A percentile compares a stretch with the other conserved stretches of the same genome.
Conservation (phyloP, 92 coral and sea anemone species). For the Pocillopora meandrina region DNA sequence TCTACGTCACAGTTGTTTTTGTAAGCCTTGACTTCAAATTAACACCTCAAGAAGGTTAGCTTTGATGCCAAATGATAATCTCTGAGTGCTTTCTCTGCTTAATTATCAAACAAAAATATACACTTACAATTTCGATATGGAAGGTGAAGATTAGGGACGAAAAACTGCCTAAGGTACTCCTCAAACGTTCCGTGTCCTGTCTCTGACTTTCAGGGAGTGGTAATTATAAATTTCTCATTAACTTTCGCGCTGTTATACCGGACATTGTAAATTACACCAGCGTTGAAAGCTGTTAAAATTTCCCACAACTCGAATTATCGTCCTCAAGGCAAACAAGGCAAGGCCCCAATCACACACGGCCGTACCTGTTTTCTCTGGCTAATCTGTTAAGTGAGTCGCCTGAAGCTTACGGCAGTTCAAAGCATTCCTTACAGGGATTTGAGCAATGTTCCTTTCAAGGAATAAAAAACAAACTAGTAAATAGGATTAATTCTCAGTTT, state of each 20-base stretch:
- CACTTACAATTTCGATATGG: neutral
- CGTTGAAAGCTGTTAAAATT: neutral
- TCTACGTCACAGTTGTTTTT: neutral
- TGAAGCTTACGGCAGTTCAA: neutral
- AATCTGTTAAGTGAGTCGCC: constrained; percentile 4
- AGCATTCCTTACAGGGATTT: constrained; percentile 5
- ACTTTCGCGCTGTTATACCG: neutral
- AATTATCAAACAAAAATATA: constrained; percentile 2
- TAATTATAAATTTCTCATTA: neutral
- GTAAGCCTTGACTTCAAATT: neutral
- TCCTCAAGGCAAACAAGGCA: neutral
- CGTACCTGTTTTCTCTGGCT: constrained; percentile 13
- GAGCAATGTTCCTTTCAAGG: neutral
- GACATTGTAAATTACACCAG: neutral
- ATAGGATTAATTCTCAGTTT: constrained; percentile 27
- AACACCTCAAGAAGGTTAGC: neutral
- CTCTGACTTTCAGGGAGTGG: neutral
- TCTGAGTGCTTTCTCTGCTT: neutral
- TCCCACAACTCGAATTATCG: neutral
- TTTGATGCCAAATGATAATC: constrained; percentile 2
- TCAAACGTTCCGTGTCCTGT: neutral
- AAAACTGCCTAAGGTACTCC: neutral
- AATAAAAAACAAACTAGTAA: neutral
- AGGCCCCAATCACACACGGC: neutral
- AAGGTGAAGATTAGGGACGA: neutral